phyloP scores from a whole-genome alignment of 2,113 vertebrate genomes.

The Chloroceryle aenea region DNA sequence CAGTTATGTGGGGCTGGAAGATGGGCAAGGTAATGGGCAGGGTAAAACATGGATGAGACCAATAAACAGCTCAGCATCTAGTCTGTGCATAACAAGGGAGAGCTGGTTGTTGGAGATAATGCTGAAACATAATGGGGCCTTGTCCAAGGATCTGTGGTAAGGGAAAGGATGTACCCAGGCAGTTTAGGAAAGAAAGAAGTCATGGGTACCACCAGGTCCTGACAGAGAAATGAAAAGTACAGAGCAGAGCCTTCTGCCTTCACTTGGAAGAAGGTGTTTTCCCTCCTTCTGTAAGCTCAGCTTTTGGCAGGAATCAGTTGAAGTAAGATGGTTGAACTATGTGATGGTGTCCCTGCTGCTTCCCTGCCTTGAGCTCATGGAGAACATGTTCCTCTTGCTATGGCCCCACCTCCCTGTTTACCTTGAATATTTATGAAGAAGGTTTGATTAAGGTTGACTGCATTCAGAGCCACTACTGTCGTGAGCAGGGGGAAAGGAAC shows the following conservation, averaged over 20 bases:
- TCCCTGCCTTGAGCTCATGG: not conserved
- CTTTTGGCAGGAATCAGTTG: not conserved
- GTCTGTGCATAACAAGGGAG: not conserved
- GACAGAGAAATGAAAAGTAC: not conserved
- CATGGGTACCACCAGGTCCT: not conserved
- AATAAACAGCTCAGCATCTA: not conserved
- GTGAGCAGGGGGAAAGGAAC: not conserved
- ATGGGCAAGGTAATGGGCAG: not conserved
- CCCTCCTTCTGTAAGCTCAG: not conserved
- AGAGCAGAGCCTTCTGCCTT: not conserved
- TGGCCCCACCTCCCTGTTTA: not conserved
- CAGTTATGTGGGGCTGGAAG: not conserved
- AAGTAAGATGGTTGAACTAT: not conserved
- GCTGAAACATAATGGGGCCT: not conserved
- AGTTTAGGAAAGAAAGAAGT: not conserved
- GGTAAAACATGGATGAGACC: not conserved
- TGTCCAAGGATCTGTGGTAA: not conserved
- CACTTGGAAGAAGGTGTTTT: not conserved
- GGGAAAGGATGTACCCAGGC: not conserved
- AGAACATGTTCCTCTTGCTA: not conserved
- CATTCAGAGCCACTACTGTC: not conserved
- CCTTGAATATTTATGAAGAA: not conserved
- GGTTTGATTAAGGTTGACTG: not conserved
- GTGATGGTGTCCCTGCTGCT: not conserved
- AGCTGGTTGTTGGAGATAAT: not conserved